Conservation (phyloP, 2,888 invertebrate species). For the Miltochrista miniata region DNA sequence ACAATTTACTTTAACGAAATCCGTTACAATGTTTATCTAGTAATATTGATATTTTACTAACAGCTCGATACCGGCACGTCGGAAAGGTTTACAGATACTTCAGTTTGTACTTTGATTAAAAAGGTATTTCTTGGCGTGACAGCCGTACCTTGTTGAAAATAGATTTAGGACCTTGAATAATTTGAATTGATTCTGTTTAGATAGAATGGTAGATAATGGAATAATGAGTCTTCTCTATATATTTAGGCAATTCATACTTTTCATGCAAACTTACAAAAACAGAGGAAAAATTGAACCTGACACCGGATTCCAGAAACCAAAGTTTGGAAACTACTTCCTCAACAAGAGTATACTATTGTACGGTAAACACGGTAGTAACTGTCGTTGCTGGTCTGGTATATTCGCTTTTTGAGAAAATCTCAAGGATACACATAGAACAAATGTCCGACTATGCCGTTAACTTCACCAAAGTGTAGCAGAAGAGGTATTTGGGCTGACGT, state of each 20-base stretch:
- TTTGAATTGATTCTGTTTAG: background rate
- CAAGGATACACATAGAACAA: too few species aligned
- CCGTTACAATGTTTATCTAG: background rate
- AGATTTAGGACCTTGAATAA: background rate
- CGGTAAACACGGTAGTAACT: too few species aligned
- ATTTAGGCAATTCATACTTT: too few species aligned
- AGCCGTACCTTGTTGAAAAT: background rate
- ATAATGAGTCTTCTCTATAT: too few species aligned
- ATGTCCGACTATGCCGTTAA: too few species aligned
- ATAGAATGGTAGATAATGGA: background rate
- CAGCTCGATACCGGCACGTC: background rate
- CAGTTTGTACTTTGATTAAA: background rate
- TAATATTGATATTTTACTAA: slow-evolving; percentile 2
- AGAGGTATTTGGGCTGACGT: too few species aligned
- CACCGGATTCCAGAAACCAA: too few species aligned
- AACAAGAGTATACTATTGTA: too few species aligned
- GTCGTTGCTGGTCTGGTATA: background rate
- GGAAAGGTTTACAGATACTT: slow-evolving; percentile 1
- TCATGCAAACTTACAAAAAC: too few species aligned
- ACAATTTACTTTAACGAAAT: background rate
- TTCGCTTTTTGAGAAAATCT: background rate
- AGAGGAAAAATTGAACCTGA: too few species aligned
- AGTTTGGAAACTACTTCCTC: too few species aligned
- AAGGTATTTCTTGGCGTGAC: background rate
- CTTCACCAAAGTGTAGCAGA: too few species aligned